Base-by-base conservation (phyloP, 2,797 vertebrate species). In the Parauchenoglanis ngamensis region DNA sequence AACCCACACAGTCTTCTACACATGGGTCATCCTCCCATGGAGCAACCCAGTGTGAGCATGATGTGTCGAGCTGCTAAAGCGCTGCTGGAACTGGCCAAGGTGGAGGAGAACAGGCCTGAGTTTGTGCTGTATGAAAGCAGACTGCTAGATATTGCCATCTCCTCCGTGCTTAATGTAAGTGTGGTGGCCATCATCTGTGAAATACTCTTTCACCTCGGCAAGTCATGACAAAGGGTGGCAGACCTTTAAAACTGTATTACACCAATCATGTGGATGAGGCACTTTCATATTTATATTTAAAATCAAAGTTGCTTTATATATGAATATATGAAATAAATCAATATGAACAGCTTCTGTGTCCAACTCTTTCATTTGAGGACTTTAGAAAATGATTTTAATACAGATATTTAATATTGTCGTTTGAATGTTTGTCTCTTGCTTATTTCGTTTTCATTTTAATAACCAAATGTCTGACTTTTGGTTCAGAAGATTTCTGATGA, bases 1-100 rank as follows among this genome's bases (percentile, higher is more conserved):
- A 98, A 97, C 95, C 97, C 97, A 91, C 97, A 98, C 93, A 97
- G 96, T 96, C 95, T 98, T 94, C 95, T 98, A 94, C 98, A 99
- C 96, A 96, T 98, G 96, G 94, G 94, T 46, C 98, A 98, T 80
- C 95, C 96, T 88, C 95, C 96, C 81, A 95, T 97, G 92, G 98
- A 99, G 91, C 97, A 97, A 0, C 98, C 98, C 15, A 99, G 98
- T 87, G 94, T 97, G 92, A 98, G 97, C 96, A 99, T 99, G 98
- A 97, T 99, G 98, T 99, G 98, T 94, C 95, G 98, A 93, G 98
- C 98, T 35, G 98, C 97, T 92, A 99, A 98, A 96, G 98, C 97
- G 81, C 96, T 99, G 93, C 93, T 99, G 94, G 98, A 98, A 90
- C 98, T 99, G 97, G 97, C 98, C 52, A 96, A 97, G 92, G 97